Evolutionary conservation across 2,888 invertebrate genomes (phyloP).

Genomic region (Drosophila anceps): DNA sequence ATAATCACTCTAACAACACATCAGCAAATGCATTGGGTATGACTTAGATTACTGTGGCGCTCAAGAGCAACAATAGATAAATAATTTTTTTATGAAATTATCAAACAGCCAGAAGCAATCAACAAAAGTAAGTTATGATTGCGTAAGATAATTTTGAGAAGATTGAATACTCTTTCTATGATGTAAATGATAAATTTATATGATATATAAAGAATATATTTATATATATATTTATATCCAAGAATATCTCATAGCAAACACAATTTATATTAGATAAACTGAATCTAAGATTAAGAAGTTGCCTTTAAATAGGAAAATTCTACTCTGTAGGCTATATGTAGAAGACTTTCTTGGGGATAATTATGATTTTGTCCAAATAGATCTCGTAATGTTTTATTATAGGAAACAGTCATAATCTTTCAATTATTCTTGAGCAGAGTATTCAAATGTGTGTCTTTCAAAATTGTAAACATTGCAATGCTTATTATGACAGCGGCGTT

Average conservation of each 20-base stretch:
- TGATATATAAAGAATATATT: not conserved
- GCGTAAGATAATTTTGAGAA: not conserved
- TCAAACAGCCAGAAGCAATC: not conserved
- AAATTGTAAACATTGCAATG: not conserved
- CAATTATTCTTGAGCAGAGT: not conserved
- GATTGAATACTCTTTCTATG: not conserved
- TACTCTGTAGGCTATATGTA: too few relatives aligned
- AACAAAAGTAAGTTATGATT: not conserved
- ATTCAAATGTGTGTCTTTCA: not conserved
- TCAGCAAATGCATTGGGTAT: constrained; percentile 11
- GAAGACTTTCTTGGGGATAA: too few relatives aligned
- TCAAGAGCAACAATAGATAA: not conserved
- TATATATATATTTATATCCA: too few relatives aligned
- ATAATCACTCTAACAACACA: constrained; percentile 39
- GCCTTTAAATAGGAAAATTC: too few relatives aligned
- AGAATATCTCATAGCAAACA: too few relatives aligned
- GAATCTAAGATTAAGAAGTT: too few relatives aligned
- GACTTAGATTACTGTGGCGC: not conserved
- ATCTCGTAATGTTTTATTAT: too few relatives aligned
- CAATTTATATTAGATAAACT: too few relatives aligned
- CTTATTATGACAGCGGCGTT: constrained; percentile 17
- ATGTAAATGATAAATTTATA: not conserved
- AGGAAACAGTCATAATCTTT: too few relatives aligned
- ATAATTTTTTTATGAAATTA: constrained; percentile 12
- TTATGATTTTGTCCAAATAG: too few relatives aligned